A percentile compares a stretch with the other conserved stretches of the same genome.
phyloP scores from a whole-genome alignment of 2,113 vertebrate species.

The Charina bottae region DNA sequence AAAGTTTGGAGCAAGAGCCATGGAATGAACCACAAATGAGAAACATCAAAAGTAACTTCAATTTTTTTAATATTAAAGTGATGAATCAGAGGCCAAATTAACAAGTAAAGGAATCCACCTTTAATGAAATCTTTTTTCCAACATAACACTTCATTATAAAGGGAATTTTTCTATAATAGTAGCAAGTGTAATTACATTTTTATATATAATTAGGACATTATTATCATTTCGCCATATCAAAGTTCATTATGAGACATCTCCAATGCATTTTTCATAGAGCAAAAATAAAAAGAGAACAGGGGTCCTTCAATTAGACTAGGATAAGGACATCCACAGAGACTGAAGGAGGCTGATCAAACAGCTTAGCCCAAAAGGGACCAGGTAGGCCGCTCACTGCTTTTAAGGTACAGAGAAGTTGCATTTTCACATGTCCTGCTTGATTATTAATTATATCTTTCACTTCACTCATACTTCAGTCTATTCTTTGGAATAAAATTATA shows the following conservation, averaged over 20 bases:
- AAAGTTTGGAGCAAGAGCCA: constrained; percentile 77
- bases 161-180: constrained; percentile 84
- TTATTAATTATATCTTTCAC: constrained; percentile 72
- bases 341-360: constrained; percentile 81
- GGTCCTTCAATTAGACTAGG: constrained; percentile 82
- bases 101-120: constrained; percentile 78
- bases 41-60: constrained; percentile 84
- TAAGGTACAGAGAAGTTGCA: constrained; percentile 67
- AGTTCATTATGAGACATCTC: constrained; percentile 85
- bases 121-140: constrained; percentile 84
- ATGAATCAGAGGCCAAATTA: constrained; percentile 84
- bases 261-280: constrained; percentile 84
- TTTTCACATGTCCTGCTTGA: constrained; percentile 61
- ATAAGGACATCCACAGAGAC: constrained; percentile 85
- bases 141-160: constrained; percentile 87
- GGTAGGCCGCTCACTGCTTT: constrained; percentile 73
- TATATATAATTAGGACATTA: constrained; percentile 88
- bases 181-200: constrained; percentile 87
- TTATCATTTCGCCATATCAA: constrained; percentile 87
- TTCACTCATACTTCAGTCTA: constrained; percentile 41
- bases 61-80: constrained; percentile 81
- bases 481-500: constrained; percentile 55
- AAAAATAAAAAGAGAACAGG: constrained; percentile 84
- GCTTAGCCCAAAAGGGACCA: constrained; percentile 82
- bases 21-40: constrained; percentile 80